These are phyloP conservation scores for Avahi laniger DNA, from an alignment of 2,797 vertebrate species.

Conservation along the genomic window DNA sequence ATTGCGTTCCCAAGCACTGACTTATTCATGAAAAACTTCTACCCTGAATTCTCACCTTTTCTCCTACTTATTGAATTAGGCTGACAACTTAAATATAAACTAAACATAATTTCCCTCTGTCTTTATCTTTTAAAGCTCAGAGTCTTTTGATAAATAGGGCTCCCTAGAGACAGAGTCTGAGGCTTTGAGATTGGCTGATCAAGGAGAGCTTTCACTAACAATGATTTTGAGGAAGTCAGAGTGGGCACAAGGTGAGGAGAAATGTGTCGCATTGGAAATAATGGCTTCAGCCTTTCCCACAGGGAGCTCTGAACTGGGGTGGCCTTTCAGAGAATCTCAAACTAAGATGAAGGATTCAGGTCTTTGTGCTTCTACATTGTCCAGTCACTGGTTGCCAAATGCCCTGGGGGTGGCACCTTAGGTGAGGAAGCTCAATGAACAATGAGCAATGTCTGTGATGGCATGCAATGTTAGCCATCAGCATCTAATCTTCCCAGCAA, in stretches of 20 bases:
- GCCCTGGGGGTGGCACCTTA: accelerated
- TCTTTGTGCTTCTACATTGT: neutral
- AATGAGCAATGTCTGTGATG: neutral
- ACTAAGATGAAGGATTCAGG: neutral
- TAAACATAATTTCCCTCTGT: neutral
- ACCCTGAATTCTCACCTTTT: neutral
- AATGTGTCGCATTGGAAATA: neutral
- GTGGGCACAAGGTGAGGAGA: neutral
- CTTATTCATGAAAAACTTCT: neutral
- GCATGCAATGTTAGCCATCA: too few relatives aligned
- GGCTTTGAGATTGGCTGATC: neutral
- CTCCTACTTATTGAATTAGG: neutral
- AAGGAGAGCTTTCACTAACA: neutral
- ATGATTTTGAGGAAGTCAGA: neutral
- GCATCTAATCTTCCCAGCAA: neutral
- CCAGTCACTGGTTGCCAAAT: neutral
- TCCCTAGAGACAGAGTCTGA: neutral
- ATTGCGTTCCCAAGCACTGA: neutral
- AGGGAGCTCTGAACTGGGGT: neutral
- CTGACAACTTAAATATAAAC: neutral
- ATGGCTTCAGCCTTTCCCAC: neutral
- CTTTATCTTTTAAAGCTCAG: neutral
- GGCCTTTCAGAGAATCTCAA: neutral
- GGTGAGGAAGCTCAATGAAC: neutral
- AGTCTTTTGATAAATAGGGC: neutral